A percentile compares a stretch with the other conserved stretches of the same genome.
Evolutionary conservation across 2,797 vertebrate genomes (phyloP).

Genomic region (Aulostomus chinensis): DNA sequence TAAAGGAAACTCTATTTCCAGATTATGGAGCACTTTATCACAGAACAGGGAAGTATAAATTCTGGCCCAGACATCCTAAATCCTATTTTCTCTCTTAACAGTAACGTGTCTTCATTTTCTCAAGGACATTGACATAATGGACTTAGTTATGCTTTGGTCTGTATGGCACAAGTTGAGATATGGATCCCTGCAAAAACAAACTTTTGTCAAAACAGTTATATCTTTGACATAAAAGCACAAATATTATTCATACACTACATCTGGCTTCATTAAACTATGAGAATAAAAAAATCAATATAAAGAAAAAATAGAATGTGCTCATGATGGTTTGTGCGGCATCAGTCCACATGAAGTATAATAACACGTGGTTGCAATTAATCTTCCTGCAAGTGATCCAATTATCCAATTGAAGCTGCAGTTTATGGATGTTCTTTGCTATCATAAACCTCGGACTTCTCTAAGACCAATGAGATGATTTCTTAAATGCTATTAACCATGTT

Average conservation of each 20-base stretch:
- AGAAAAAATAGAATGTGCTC: background rate
- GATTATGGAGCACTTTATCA: constrained; percentile 77
- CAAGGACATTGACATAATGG: constrained; percentile 72
- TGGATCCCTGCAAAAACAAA: constrained; percentile 40
- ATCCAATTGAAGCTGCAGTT: constrained; percentile 65
- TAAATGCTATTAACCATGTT: constrained; percentile 63
- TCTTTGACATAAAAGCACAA: too few relatives aligned
- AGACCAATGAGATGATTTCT: constrained; percentile 43
- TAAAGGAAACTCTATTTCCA: constrained; percentile 77
- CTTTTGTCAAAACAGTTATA: too few relatives aligned
- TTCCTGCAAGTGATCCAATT: constrained; percentile 70
- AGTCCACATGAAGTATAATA: constrained; percentile 43
- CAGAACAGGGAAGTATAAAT: constrained; percentile 76
- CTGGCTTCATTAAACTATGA: too few relatives aligned
- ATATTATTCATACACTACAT: too few relatives aligned
- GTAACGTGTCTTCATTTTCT: constrained; percentile 69
- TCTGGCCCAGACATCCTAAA: constrained; percentile 77
- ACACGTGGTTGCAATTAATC: constrained; percentile 64
- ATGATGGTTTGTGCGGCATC: too few relatives aligned
- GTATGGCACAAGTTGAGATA: constrained; percentile 23
- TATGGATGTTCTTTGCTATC: constrained; percentile 55
- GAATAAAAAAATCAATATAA: constrained; percentile 8
- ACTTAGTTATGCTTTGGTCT: constrained; percentile 51
- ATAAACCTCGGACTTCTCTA: constrained; percentile 61
- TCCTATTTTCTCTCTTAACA: constrained; percentile 75